A percentile compares a stretch with the other conserved stretches of the same genome.
Conservation (phyloP, 2,888 invertebrate genomes). For the Tanytarsus gracilentus region DNA sequence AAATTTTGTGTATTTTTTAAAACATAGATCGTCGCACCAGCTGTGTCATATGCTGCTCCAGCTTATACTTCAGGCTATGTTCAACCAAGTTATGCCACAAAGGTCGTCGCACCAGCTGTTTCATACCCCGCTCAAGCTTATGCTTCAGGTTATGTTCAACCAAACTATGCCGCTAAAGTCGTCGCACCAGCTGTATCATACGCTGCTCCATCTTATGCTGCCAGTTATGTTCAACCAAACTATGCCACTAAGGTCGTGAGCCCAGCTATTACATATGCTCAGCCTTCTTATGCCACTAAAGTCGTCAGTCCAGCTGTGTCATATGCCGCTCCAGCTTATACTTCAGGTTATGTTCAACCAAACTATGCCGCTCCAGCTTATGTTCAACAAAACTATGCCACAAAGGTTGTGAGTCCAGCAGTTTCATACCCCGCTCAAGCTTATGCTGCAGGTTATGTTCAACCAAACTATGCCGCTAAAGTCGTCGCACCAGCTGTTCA, state of each 20-base stretch:
- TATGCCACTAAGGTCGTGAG: constrained; percentile 34
- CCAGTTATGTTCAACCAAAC: constrained; percentile 8
- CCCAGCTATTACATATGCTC: constrained; percentile 34
- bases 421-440: constrained; percentile 30
- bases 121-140: constrained; percentile 33
- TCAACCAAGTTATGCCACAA: constrained; percentile 26
- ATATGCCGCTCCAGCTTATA: constrained; percentile 32
- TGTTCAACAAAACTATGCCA: constrained; percentile 34
- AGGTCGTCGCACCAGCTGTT: constrained; percentile 37
- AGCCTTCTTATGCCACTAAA: constrained; percentile 29
- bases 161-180: constrained; percentile 32
- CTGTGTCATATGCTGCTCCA: constrained; percentile 32
- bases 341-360: constrained; percentile 31
- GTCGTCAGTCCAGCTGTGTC: constrained; percentile 38
- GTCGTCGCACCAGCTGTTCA: constrained; percentile 38
- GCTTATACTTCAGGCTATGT: constrained; percentile 24
- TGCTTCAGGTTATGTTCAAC: constrained; percentile 31
- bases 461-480: constrained; percentile 24
- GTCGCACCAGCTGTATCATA: constrained; percentile 14
- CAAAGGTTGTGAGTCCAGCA: constrained; percentile 23
- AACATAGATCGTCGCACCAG: constrained; percentile 31
- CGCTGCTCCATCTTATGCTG: constrained; percentile 31
- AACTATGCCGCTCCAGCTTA: constrained; percentile 34
- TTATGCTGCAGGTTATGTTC: constrained; percentile 28
- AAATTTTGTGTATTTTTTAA: too few relatives aligned